phyloP scores from a whole-genome alignment of 2,113 vertebrate genomes.

The Scortum barcoo region DNA sequence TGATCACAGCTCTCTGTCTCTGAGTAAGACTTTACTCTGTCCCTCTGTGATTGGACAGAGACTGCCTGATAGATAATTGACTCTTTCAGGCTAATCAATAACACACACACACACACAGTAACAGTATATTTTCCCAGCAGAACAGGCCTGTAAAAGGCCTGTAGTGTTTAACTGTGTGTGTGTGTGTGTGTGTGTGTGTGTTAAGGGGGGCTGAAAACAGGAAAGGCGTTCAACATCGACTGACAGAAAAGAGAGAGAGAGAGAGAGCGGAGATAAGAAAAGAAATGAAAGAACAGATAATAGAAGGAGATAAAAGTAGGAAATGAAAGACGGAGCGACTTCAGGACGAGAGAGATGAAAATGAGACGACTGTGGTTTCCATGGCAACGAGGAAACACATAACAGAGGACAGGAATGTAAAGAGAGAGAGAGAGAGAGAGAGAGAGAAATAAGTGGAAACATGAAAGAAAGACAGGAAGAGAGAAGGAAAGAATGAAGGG shows the following conservation, averaged over 20 bases:
- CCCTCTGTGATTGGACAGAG: neutral
- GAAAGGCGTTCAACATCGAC: slow-evolving; percentile 18
- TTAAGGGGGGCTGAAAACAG: no score
- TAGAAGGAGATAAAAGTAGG: neutral
- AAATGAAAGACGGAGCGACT: neutral
- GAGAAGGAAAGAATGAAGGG: slow-evolving; percentile 3
- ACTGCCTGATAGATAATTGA: neutral
- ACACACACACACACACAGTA: neutral
- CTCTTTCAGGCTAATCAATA: neutral
- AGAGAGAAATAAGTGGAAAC: slow-evolving; percentile 33
- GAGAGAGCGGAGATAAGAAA: neutral
- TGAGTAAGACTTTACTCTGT: neutral
- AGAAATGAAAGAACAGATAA: neutral
- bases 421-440: slow-evolving; percentile 1
- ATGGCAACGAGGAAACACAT: slow-evolving; percentile 38
- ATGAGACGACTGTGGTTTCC: slow-evolving; percentile 30
- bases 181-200: no score
- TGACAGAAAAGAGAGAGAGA: neutral
- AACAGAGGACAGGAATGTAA: slow-evolving; percentile 57
- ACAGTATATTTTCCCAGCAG: slow-evolving; percentile 22
- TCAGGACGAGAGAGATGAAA: neutral
- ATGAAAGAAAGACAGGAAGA: neutral
- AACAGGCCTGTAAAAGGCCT: no score
- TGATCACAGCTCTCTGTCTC: neutral
- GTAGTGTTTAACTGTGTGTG: neutral